Conservation (phyloP, 2,888 invertebrate genomes). For the Dexiosoma caninum region DNA sequence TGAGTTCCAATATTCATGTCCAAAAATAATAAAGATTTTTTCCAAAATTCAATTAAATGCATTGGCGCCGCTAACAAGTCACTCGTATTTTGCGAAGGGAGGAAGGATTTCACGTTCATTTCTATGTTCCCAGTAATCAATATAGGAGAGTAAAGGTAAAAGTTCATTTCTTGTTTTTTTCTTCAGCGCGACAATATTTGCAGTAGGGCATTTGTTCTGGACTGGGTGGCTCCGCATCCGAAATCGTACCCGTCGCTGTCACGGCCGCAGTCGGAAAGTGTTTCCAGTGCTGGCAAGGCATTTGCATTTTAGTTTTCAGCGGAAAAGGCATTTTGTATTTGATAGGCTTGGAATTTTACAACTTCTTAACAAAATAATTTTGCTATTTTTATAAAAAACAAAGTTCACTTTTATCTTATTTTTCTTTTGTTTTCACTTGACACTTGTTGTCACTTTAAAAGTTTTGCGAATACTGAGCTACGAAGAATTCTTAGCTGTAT, state of each 20-base stretch:
- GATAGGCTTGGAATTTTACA: background rate
- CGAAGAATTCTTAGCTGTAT: conserved; percentile 13
- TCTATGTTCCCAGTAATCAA: background rate
- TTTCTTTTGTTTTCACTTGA: conserved; percentile 18
- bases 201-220: conserved; percentile 62
- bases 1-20: too few species aligned
- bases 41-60: background rate
- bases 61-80: background rate
- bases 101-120: background rate
- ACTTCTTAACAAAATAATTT: conserved; percentile 39
- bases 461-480: conserved; percentile 47
- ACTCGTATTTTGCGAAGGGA: too few species aligned
- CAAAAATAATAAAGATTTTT: too few species aligned
- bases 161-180: background rate
- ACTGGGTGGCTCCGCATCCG: conserved; percentile 56
- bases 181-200: conserved; percentile 47
- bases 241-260: conserved; percentile 4
- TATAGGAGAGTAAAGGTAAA: background rate
- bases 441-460: conserved; percentile 36
- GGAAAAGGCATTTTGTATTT: conserved; percentile 72
- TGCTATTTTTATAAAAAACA: background rate
- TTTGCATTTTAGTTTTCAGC: conserved; percentile 73
- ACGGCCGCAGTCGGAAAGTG: conserved; percentile 73
- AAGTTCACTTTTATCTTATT: background rate
- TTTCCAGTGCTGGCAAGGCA: conserved; percentile 77